Base-by-base conservation (phyloP, 2,888 invertebrate genomes). In the Caradrina kadenii region DNA sequence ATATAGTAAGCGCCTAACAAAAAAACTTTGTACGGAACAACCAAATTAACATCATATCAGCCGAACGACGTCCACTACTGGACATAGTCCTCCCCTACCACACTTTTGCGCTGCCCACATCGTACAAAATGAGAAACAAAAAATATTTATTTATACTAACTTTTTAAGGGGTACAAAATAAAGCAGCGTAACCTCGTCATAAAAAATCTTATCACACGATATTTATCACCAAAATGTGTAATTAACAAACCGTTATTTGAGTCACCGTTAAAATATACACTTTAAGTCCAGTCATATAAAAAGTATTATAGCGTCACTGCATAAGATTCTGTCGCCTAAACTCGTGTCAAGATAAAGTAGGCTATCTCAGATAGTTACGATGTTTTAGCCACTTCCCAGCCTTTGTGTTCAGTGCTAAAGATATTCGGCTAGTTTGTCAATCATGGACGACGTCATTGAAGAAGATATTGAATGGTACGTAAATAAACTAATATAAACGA, bases 391-490 rank as follows among this genome's bases (percentile, higher is more conserved):
- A 65, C 75, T 63, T 72, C 31, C 71, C 76, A 76, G 79, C 80
- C 73, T 71, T 69, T 63, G 63, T 71, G 81, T 62, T 82, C 71
- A 60, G 64, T 76, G 58, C 59, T 71, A 67, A 56, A 55, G 63
- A 73, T 56, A 82, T 69, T 78, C 68, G 52, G 70, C 69, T 66
- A 69, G 63, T 73, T 69, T 66, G 58, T 64, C 65, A 73, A 77
- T 69, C 64, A 93, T 92, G 92, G 92, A 93, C 39, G 86, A 92
- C 70, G 82, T 90, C 55, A 91, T 91, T 55, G 79, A 88, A 69
- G 93, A 93, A 81, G 88, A 86, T 60, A 75, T 81, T 45, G 89
- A 91, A 77, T 90, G 91, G 93, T 93, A 84, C 77, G 91, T 79
- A 55, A 39, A 56, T 7, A 62, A 48, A 22, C 0, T 49, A 31